Base-by-base conservation (phyloP, 1,140 invertebrate genomes). In the Sweltsa coloradensis region DNA sequence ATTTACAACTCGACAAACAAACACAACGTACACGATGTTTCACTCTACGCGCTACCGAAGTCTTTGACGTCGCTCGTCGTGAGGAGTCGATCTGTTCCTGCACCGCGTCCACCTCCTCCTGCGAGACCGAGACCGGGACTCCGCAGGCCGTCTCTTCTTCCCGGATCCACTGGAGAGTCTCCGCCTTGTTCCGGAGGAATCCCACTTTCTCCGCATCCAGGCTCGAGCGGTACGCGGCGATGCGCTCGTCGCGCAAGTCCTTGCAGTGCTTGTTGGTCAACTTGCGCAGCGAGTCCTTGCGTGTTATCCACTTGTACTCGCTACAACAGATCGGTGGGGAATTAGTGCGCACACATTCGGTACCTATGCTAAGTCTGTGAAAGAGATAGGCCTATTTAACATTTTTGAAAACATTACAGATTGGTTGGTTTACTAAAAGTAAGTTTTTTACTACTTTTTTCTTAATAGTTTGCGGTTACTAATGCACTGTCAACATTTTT, bases 101-200 rank as follows among this genome's bases (percentile, higher is more conserved):
- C 2, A 75, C 71, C n/a, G 62, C 60, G 46, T 70, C 70, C 46
- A 86, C 79, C 47, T 83, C 74, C 50, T 78, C 69, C 53, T 81
- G 71, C 0, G 67, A 74, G 0, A 84, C 71, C 1, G 80, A 79
- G 0, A 77, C 68, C 26, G 67, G 57, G 5, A 83, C 55, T 26
- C 78, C 72, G 54, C 79, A 77, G 18, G 72, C 71, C 42, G 71
- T 63, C 61, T 89, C 81, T 60, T 86, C 81, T 49, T 77, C 69
- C 36, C 75, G 70, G 14, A 89, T 84, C 53, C 79, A 81, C 39
- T 71, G 65, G 25, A 89, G 60, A 24, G 72, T 69, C 45, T 74
- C 57, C 0, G 59, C 58, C 53, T 78, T 79, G 26, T 79, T 61
- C 47, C 64, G 58, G 2, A 80, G 68, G 57, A 86, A 89, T 4